phyloP scores from a whole-genome alignment of 1,140 invertebrate genomes.

The Alviniconcha marisindica region DNA sequence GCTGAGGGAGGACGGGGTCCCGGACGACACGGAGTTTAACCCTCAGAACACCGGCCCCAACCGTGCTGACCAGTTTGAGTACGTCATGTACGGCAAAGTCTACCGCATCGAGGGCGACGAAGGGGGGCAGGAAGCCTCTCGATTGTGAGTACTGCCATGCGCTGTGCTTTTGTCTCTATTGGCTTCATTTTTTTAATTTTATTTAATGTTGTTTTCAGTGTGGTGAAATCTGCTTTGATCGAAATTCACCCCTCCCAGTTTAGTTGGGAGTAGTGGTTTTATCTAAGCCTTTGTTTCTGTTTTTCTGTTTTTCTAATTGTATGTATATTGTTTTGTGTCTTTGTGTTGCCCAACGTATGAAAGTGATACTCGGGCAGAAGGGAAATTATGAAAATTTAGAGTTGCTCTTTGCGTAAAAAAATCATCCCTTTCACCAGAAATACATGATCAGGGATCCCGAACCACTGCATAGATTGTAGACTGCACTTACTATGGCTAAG shows the following conservation, averaged over 20 bases:
- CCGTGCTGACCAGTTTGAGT: constrained; percentile 96
- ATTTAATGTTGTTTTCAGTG: not conserved
- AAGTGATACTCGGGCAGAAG: too few species aligned
- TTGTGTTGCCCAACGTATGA: too few species aligned
- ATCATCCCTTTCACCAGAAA: too few species aligned
- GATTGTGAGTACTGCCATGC: constrained; percentile 83
- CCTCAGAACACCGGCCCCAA: constrained; percentile 84
- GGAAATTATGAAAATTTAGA: too few species aligned
- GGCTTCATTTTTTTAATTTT: not conserved
- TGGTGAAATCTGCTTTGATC: too few species aligned
- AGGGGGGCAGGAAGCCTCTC: constrained; percentile 88
- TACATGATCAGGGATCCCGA: too few species aligned
- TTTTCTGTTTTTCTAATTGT: not conserved
- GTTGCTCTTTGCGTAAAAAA: too few species aligned
- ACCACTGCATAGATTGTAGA: too few species aligned
- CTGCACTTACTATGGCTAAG: too few species aligned
- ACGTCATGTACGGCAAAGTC: constrained; percentile 99
- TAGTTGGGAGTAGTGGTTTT: not conserved
- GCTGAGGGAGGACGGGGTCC: constrained; percentile 96
- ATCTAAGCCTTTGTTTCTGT: not conserved
- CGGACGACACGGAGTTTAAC: constrained; percentile 96
- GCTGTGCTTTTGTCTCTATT: not conserved
- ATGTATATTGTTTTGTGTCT: not conserved
- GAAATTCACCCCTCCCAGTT: not conserved
- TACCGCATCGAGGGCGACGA: constrained; percentile 99